Evolutionary conservation across 2,797 vertebrate genomes (phyloP).

Genomic region (Chaunax sp.): DNA sequence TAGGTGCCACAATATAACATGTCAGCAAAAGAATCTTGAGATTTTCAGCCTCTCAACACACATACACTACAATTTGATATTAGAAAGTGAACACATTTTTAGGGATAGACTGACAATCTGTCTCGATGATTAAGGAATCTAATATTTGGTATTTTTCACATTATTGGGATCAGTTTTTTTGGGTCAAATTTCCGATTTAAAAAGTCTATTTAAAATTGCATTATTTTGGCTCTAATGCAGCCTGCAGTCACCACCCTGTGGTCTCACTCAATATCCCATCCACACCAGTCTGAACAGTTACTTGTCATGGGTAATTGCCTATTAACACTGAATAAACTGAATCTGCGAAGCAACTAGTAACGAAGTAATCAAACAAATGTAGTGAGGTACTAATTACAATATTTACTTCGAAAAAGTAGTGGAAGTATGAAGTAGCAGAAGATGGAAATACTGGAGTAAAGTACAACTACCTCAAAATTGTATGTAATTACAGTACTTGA

Average conservation of each 20-base stretch:
- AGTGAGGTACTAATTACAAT: background rate
- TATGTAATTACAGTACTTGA: background rate
- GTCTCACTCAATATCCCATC: background rate
- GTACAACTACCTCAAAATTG: background rate
- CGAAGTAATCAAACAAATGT: background rate
- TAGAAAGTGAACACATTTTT: background rate
- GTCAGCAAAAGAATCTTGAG: background rate
- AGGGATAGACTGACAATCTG: background rate
- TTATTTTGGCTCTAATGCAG: background rate
- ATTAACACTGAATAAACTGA: background rate
- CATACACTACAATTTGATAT: background rate
- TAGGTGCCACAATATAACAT: background rate
- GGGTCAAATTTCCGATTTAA: background rate
- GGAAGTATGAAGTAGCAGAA: background rate
- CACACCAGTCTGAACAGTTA: background rate
- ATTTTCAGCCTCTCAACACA: constrained; percentile 9
- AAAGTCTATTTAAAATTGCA: background rate
- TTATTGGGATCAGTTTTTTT: background rate
- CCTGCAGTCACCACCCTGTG: background rate
- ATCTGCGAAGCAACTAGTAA: background rate
- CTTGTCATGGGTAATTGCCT: background rate
- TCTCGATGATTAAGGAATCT: background rate
- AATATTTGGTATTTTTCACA: background rate
- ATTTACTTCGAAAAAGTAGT: background rate
- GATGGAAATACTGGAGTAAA: background rate